A percentile compares a stretch with the other conserved stretches of the same genome.
These are phyloP conservation scores for Zalophus californianus DNA, from an alignment of 2,797 vertebrate species.

Conservation along the genomic window DNA sequence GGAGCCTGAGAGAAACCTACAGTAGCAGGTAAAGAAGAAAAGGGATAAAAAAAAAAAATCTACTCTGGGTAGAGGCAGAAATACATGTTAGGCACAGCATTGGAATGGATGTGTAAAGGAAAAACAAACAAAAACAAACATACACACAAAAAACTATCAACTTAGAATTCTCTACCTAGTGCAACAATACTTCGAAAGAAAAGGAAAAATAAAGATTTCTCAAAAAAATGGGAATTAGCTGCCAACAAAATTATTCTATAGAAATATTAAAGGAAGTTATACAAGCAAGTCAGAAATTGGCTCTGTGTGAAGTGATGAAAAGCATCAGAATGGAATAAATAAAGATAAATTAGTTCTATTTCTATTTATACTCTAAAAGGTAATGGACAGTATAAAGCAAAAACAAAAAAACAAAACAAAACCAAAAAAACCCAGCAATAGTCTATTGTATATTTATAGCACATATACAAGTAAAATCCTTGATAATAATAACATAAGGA, in stretches of 20 bases:
- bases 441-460: not conserved
- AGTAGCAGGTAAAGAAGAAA: not conserved
- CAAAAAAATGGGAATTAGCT: not conserved
- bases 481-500: not conserved
- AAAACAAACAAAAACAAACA: not conserved
- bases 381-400: not conserved
- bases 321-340: not conserved
- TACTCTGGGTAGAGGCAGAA: not conserved
- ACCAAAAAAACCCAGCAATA: not conserved
- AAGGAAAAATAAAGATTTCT: not conserved
- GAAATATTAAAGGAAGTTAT: not conserved
- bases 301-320: not conserved
- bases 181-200: not conserved
- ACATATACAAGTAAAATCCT: not conserved
- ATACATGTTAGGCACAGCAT: not conserved
- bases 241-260: not conserved
- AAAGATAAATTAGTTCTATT: not conserved
- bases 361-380: conserved; percentile 18
- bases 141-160: not conserved
- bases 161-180: not conserved
- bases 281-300: not conserved
- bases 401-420: not conserved
- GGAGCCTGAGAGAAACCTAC: not conserved
- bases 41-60: not conserved
- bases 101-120: not conserved